These are phyloP conservation scores for Lepidurus couesii DNA, from an alignment of 1,140 invertebrate species.

Conservation along the genomic window DNA sequence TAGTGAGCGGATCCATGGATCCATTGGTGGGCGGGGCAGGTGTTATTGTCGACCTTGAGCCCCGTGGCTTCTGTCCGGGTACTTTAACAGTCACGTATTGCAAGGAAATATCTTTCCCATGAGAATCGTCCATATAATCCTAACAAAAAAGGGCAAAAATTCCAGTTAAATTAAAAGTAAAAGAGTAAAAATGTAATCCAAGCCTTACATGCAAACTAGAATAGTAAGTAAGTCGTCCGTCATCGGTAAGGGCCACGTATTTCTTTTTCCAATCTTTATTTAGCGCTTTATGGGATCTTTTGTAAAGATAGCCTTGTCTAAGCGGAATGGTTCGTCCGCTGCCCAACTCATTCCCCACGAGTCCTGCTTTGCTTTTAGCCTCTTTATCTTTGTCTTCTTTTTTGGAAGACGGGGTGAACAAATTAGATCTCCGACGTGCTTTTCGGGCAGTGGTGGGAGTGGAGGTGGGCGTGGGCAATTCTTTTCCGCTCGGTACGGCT, in stretches of 20 bases:
- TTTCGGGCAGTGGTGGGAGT: conserved; percentile 84
- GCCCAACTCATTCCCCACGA: conserved; percentile 67
- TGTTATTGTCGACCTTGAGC: conserved; percentile 73
- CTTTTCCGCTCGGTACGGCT: conserved; percentile 49
- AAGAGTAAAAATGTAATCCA: conserved; percentile 19
- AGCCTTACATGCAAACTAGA: conserved; percentile 55
- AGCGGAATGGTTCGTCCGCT: conserved; percentile 91
- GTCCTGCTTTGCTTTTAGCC: conserved; percentile 41
- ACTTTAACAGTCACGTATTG: conserved; percentile 97
- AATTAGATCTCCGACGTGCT: conserved; percentile 84
- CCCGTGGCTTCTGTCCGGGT: conserved; percentile 85
- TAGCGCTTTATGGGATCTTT: conserved; percentile 87
- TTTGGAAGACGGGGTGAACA: conserved; percentile 86
- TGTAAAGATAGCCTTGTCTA: conserved; percentile 95
- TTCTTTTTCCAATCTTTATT: conserved; percentile 99
- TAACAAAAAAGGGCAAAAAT: conserved; percentile 45
- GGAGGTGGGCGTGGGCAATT: conserved; percentile 72
- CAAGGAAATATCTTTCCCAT: conserved; percentile 92
- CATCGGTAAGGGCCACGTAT: conserved; percentile 91
- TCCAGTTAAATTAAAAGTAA: background rate
- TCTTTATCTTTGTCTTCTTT: conserved; percentile 72
- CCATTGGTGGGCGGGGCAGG: conserved; percentile 50
- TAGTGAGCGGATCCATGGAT: conserved; percentile 49
- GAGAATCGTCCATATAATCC: conserved; percentile 97
- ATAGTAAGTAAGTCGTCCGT: conserved; percentile 91